Base-by-base conservation (phyloP, 2,888 invertebrate genomes). In the Hypomecis atomaria region DNA sequence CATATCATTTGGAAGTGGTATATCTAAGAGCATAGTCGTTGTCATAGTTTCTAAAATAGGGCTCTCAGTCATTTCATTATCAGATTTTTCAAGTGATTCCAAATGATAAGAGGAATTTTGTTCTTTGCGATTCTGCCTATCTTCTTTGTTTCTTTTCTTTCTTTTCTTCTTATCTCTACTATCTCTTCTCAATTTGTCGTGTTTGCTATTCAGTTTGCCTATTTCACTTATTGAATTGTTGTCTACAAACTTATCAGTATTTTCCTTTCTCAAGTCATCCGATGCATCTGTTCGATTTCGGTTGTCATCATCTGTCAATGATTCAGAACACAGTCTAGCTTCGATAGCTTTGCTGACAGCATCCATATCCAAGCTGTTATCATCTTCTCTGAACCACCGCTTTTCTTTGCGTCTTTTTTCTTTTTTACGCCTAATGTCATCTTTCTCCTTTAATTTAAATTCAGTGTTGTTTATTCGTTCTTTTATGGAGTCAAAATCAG, bases 331-430 rank as follows among this genome's bases (percentile, higher is more conserved):
- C 37, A 97, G 94, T 73, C 96, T 96, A 4, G 96, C 97, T 88
- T 97, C 97, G 53, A 97, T 94, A 45, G 96, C 96, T 78, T 96
- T 95, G 59, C 97, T 96, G 11, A 96, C 96, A 79, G 96, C 97
- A 71, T 95, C 96, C 71, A 96, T 94, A 78, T 97, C 97, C 62
- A 96, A 94, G 77, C 96, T 96, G 77, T 96, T 96, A 60, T 96
- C 96, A 77, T 96, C 96, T 69, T 95, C 95, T 72, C 94, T 94
- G 10, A 93, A 83, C 70, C 93, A 93, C 64, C 94, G 94, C 75
- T 94, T 94, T 72, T 95, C 95, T 78, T 94, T 94, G 0, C 95
- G 93, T 75, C 94, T 95, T 82, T 93, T 95, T 66, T 95, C 95
- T 75, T 91, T 94, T 66, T 94, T 94, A 66, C 95, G 94, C 84